Evolutionary conservation across 1,140 invertebrate genomes (phyloP), one percentile per base, ranked within the genome.

Genomic region (Drosophila lacertosa): DNA sequence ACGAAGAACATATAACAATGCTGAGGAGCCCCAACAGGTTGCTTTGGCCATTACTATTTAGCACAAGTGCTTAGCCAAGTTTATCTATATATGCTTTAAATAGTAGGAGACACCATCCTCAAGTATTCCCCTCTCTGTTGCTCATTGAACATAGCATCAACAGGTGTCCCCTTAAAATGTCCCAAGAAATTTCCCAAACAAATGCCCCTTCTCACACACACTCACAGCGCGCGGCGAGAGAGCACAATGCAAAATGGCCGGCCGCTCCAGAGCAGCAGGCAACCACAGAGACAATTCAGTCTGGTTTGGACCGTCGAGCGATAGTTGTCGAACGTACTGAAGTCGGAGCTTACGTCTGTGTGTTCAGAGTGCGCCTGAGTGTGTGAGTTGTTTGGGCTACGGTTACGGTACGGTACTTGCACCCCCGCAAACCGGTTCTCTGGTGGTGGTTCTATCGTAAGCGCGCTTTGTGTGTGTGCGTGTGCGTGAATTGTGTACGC

Each of bases 381-480:
- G 47, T 33, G 47, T 29, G 33, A 59, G 68, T 82, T 69, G 68
- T 77, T 59, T 81, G 50, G 59, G 58, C 77, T 55, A 78, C 76
- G 69, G 51, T 71, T 82, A 62, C 77, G 69, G 73, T 68, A 62
- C 45, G 77, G 66, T 57, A 70, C 44, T 59, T 48, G 63, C 80
- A 84, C 80, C 79, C 79, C 75, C 80, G 55, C 74, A 76, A 82
- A 82, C 78, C 78, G 69, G 78, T 82, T 73, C 48, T 51, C 45
- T 74, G 63, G 81, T 62, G 81, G 81, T 83, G 67, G 76, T 74
- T 76, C 48, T 24, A 40, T 44, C 58, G 57, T 39, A 3, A 53
- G 58, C 65, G 62, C 58, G 66, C 42, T 62, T 71, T 39, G 63
- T 53, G 40, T 54, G 57, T 39, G 58, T 37, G 60, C 37, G 45